Percentiles rank a stretch among this genome's conserved stretches.
Conservation (phyloP, 2,888 invertebrate genomes). For the Lasioglossum calceatum region DNA sequence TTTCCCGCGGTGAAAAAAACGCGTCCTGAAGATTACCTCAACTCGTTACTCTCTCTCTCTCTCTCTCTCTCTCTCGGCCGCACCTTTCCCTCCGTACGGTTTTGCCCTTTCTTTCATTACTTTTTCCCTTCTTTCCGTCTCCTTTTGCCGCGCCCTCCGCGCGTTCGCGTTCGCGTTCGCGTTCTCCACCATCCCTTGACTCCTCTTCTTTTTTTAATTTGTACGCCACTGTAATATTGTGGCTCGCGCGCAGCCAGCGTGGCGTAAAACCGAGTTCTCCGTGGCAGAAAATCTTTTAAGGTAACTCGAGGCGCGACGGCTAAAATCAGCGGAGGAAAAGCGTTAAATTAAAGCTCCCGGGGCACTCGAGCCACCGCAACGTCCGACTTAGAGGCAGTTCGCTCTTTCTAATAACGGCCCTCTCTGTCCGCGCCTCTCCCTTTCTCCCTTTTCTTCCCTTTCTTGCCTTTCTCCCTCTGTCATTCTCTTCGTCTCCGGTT, state of each 20-base stretch:
- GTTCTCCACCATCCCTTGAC: background rate
- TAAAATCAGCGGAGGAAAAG: conserved; percentile 66
- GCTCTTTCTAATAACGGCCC: conserved; percentile 60
- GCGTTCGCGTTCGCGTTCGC: background rate
- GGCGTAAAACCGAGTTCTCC: conserved; percentile 62
- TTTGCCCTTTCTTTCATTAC: background rate
- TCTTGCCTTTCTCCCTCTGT: background rate
- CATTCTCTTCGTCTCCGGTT: background rate
- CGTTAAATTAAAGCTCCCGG: conserved; percentile 64
- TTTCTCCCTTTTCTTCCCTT: background rate
- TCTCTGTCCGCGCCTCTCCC: background rate
- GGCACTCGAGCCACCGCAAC: conserved; percentile 51
- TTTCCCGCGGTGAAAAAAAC: conserved; percentile 24
- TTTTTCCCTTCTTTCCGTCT: background rate
- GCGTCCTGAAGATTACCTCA: conserved; percentile 62
- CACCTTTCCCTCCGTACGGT: conserved; percentile 4
- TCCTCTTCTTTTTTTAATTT: conserved; percentile 61
- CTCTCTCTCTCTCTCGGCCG: too few relatives aligned
- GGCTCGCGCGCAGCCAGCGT: conserved; percentile 54
- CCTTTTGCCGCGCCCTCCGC: background rate
- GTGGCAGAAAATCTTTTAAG: conserved; percentile 70
- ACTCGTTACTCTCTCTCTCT: conserved; percentile 23
- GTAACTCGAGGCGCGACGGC: conserved; percentile 62
- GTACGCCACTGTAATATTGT: conserved; percentile 65
- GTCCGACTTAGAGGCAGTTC: conserved; percentile 52